A percentile compares a stretch with the other conserved stretches of the same genome.
Conservation (phyloP, 2,113 vertebrate species). For the Chrysochloris asiatica region DNA sequence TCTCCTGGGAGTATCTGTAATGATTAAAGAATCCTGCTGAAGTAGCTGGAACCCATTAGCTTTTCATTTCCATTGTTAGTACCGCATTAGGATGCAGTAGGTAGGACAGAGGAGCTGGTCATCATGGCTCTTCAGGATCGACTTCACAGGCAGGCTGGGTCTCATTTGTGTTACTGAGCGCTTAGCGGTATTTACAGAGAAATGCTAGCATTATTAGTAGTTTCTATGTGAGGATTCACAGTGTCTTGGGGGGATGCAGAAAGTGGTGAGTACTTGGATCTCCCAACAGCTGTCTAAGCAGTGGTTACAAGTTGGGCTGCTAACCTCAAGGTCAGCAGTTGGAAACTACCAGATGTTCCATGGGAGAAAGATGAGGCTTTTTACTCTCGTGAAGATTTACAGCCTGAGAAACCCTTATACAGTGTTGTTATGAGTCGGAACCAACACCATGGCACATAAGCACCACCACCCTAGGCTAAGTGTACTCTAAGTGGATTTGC, state of each 20-base stretch:
- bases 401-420: too few relatives aligned
- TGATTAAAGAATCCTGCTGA: background rate
- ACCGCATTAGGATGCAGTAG: background rate
- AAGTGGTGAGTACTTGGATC: background rate
- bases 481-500: background rate
- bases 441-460: too few relatives aligned
- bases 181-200: background rate
- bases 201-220: background rate
- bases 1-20: background rate
- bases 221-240: too few relatives aligned
- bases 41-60: constrained; percentile 28
- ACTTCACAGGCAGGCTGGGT: too few relatives aligned
- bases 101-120: background rate
- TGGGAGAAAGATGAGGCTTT: too few relatives aligned
- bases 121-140: background rate
- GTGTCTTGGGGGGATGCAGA: background rate
- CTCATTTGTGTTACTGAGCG: too few relatives aligned
- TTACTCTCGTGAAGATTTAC: too few relatives aligned
- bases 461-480: background rate
- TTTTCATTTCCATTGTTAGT: background rate
- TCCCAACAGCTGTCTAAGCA: background rate
- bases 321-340: too few relatives aligned
- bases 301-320: too few relatives aligned
- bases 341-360: too few relatives aligned
- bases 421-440: too few relatives aligned